Evolutionary conservation across 2,888 invertebrate species (phyloP), one percentile per base, ranked within the genome.

Genomic region (Seladonia tumulorum): DNA sequence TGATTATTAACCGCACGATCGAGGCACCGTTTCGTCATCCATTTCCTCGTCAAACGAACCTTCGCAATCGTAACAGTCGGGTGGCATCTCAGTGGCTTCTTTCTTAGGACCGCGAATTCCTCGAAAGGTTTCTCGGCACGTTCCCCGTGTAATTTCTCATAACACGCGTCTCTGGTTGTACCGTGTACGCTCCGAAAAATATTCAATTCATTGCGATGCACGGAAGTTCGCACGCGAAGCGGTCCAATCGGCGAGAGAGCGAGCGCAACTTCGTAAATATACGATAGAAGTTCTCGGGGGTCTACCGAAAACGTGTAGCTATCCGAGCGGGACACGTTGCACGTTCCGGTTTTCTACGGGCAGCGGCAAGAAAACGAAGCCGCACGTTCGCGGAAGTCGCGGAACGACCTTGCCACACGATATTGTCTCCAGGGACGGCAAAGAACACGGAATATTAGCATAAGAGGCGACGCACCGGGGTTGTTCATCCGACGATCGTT

Each of bases 391-490:
- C 84, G 81, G 81, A 87, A 86, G 87, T 87, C 39, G 81, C 79
- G 39, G 71, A 72, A 83, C 83, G 87, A 86, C 87, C 87, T 87
- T 83, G 83, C 78, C 74, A 74, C 82, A 75, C 72, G 82, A 79
- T 77, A 76, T 77, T 68, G 75, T 87, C 86, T 42, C 79, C 79
- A 7, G 70, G 14, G 83, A 78, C 35, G 68, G 71, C 49, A 77
- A 81, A 86, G 84, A 87, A 79, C 76, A 35, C 25, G 75, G 60
- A 14, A 60, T 86, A 87, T 87, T 87, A 87, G 86, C 86, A 87
- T 87, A 76, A 75, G 72, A 87, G 76, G 70, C 86, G 73, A 76
- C 79, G 79, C 80, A 71, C 63, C 14, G 76, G 83, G 73, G 81
- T 78, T 86, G 86, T 66, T 76, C 72, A 42, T 14, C n/a, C 66